Evolutionary conservation across 2,888 invertebrate species (phyloP), one percentile per base, ranked within the genome.

Genomic region (Epirrhoe tristata): DNA sequence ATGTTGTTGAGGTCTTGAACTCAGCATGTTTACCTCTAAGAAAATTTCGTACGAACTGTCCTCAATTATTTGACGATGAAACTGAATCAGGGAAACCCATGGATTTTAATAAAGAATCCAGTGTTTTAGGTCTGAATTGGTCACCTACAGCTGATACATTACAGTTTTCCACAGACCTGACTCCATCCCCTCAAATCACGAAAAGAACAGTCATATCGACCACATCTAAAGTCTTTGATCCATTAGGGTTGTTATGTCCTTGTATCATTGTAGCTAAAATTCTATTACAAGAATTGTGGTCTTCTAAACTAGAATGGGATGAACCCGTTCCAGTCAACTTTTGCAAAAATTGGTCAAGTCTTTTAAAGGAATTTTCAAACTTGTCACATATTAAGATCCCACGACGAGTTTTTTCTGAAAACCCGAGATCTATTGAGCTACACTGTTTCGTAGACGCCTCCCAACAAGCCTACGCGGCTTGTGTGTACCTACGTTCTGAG

Each of bases 181-280:
- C 58, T 7, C 24, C 6, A 16, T 5, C 36, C 16, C n/a, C 55
- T 14, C 48, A 32, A 5, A 16, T 69, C 5, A 72, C 74, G 2
- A 74, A 73, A 53, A 36, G 73, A 50, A 55, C 16, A 5, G 74
- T 76, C 39, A 54, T 77, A 5, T 74, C 75, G 8, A 72, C 59
- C 0, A 62, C 74, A 2, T 70, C 58, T 58, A 75, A 70, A 51
- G 58, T 75, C 6, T 78, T 75, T 57, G 75, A 76, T 17, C 74
- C 75, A n/a, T 48, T 76, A 5, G 76, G 75, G 1, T 16, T 77
- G 14, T 50, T 58, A 24, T 12, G 46, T n/a, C 46, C 46, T 31
- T 66, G 66, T 17, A 48, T 63, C 0, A 66, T 69, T 39, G 61
- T 6, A 10, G 54, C 64, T 3, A 70, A 70, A 65, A 67, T 67